Base-by-base conservation (phyloP, 1,140 invertebrate genomes). In the Nylanderia fulva region DNA sequence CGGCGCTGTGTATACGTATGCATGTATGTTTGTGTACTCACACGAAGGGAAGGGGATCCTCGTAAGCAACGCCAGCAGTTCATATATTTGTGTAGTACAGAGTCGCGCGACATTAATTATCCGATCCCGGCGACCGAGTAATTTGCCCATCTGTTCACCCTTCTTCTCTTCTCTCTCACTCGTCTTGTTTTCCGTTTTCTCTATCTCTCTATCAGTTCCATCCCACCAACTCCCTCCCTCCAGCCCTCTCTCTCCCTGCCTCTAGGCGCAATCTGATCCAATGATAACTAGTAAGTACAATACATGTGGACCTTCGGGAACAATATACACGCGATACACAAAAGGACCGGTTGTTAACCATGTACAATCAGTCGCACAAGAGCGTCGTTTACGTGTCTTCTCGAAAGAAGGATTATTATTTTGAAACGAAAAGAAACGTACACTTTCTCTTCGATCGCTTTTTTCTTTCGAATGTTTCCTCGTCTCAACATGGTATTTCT, bases 261-360 rank as follows among this genome's bases (percentile, higher is more conserved):
- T 48, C 15, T 36, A 13, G 8, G n/a, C 64, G 29, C 61, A 79
- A 80, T 71, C 77, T 42, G 66, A 80, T 80, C 24, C 29, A 42
- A 48, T 29, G 75, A 79, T 79, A 77, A 48, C 64, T 15, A 42
- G 48, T 54, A 56, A 69, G 52, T 48, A 42, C 75, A 29, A 48
- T 79, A 79, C 75, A 63, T 42, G 42, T 21, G 75, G 42, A 79
- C 61, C 42, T 79, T 66, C 29, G 45, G 61, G 42, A 79, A 66
- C 33, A 79, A 79, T 79, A 29, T 66, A 66, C 64, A 69, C 76
- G 63, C 64, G 77, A 80, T 80, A 71, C 45, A 42, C 45, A 42
- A 80, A 80, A 80, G 64, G 29, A 29, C 18, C 18, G 60, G 29
- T n/a, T 60, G 66, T 79, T 66, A 79, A 66, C n/a, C 54, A 21